Conservation (phyloP, 2,888 invertebrate genomes). For the Amblyjoppa fuscipennis region DNA sequence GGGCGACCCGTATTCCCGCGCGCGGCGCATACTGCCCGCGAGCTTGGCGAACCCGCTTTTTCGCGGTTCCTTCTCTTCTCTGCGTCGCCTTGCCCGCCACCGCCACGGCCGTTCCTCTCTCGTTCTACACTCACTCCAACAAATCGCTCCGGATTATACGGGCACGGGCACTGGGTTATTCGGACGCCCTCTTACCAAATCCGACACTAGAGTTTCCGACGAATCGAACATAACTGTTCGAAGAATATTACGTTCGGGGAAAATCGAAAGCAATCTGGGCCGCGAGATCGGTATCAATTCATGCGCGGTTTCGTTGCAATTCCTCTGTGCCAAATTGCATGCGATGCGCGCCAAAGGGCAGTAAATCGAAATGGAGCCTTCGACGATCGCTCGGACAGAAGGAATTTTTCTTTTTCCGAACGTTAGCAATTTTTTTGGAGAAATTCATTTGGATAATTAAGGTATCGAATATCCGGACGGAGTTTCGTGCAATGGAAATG, state of each 20-base stretch:
- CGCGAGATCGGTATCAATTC: neutral
- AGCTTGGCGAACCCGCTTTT: slow-evolving; percentile 62
- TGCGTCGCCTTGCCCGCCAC: neutral
- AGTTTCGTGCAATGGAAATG: neutral
- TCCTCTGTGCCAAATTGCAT: neutral
- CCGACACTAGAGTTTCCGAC: neutral
- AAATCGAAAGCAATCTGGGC: neutral
- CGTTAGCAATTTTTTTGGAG: neutral
- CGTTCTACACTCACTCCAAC: slow-evolving; percentile 11
- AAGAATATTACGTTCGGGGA: neutral
- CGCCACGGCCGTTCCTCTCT: slow-evolving; percentile 32
- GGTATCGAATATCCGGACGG: neutral
- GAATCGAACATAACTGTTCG: slow-evolving; percentile 22
- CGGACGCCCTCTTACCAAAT: slow-evolving; percentile 40
- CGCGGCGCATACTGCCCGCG: slow-evolving; percentile 32
- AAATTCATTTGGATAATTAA: neutral
- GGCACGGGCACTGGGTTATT: slow-evolving; percentile 62
- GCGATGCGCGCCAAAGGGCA: neutral
- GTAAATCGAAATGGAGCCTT: neutral
- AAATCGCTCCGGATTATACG: slow-evolving; percentile 37
- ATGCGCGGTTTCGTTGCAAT: neutral
- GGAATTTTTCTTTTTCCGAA: too few species aligned
- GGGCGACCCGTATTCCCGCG: slow-evolving; percentile 72
- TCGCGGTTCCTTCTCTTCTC: slow-evolving; percentile 48
- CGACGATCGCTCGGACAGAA: neutral